A percentile compares a stretch with the other conserved stretches of the same genome.
These are phyloP conservation scores for Magallana nippona DNA, from an alignment of 2,888 invertebrate species.

Conservation along the genomic window DNA sequence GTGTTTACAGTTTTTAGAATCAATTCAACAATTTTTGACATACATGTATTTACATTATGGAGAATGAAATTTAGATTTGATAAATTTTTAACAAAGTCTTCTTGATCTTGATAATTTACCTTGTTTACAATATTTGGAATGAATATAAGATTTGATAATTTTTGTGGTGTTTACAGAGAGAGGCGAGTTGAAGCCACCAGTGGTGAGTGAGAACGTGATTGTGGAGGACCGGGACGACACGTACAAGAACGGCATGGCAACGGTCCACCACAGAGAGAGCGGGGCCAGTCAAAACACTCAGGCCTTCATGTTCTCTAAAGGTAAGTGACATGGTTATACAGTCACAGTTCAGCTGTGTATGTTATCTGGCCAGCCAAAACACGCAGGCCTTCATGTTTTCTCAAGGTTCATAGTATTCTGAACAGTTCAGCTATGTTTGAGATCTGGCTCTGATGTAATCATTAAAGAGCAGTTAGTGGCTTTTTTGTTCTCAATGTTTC, in stretches of 20 bases:
- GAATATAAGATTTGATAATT: not conserved
- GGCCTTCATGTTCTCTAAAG: constrained; percentile 17
- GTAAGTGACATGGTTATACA: constrained; percentile 8
- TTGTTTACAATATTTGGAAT: not conserved
- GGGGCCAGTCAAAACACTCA: not conserved
- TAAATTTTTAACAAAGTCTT: too few relatives aligned
- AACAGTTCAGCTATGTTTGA: too few relatives aligned
- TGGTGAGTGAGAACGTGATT: constrained; percentile 67
- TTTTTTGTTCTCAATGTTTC: too few relatives aligned
- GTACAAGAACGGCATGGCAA: constrained; percentile 19
- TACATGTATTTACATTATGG: too few relatives aligned
- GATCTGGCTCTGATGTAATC: too few relatives aligned
- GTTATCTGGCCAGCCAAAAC: not conserved
- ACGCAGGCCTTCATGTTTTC: not conserved
- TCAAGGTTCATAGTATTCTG: not conserved
- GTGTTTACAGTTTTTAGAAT: too few relatives aligned
- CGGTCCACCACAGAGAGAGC: constrained; percentile 7
- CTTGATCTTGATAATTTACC: too few relatives aligned
- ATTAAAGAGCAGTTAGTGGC: too few relatives aligned
- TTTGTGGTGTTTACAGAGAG: constrained; percentile 51
- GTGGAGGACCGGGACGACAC: constrained; percentile 65
- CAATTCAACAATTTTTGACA: too few relatives aligned
- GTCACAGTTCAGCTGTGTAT: constrained; percentile 36
- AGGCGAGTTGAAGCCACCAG: constrained; percentile 54
- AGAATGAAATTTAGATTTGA: too few relatives aligned